Percentiles rank a stretch among this genome's conserved stretches.
Evolutionary conservation across 2,888 invertebrate genomes (phyloP).

Genomic region (Dichetophora obliterata): DNA sequence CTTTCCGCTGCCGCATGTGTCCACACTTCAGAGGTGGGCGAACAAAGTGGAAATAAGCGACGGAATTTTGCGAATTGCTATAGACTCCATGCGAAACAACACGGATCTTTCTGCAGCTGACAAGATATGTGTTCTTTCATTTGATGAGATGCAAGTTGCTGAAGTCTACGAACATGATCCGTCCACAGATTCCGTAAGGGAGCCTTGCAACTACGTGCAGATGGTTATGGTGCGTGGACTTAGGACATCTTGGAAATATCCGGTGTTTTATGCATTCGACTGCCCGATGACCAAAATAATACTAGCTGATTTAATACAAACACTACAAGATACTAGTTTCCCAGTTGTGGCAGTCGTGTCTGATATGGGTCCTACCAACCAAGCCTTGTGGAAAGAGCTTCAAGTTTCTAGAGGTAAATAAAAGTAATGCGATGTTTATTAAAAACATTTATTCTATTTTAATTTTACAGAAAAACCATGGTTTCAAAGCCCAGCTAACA

Average conservation of each 20-base stretch:
- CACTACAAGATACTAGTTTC: no score
- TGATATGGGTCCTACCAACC: no score
- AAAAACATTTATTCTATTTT: not conserved
- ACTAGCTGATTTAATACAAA: not conserved
- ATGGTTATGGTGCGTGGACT: not conserved
- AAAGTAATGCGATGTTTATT: not conserved
- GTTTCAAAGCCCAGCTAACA: not conserved
- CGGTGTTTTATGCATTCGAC: constrained; percentile 6
- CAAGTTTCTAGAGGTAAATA: not conserved
- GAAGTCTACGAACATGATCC: no score
- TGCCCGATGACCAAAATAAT: not conserved
- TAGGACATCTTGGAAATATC: not conserved
- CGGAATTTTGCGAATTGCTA: no score
- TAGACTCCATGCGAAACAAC: no score
- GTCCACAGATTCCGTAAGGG: no score
- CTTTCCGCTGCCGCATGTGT: constrained; percentile 26
- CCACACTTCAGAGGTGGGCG: not conserved
- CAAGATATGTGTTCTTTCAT: no score
- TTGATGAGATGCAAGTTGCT: no score
- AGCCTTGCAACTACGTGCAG: no score
- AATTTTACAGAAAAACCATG: not conserved
- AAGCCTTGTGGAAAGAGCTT: no score
- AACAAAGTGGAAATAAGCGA: no score
- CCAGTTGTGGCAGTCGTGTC: not conserved
- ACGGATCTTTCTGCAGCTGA: no score